Conservation (phyloP, 2,797 vertebrate species). For the Chloroceryle amazona region DNA sequence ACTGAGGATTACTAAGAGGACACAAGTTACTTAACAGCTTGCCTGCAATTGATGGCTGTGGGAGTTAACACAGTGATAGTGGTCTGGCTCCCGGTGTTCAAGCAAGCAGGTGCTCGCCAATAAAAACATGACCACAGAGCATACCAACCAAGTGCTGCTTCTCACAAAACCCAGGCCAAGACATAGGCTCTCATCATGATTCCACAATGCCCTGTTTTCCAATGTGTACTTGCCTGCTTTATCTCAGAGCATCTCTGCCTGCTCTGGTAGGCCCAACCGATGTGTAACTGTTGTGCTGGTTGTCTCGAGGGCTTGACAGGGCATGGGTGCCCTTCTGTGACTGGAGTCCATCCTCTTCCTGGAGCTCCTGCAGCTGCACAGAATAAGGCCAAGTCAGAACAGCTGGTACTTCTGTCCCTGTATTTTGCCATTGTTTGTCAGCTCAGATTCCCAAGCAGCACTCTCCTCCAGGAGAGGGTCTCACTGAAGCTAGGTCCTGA, state of each 20-base stretch:
- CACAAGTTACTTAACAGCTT: not conserved
- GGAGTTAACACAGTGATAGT: not conserved
- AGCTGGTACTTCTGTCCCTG: rapidly evolving
- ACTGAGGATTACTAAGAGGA: not conserved
- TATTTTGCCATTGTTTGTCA: not conserved
- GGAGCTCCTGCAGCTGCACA: not conserved
- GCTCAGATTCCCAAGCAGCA: not conserved
- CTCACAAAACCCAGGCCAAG: not conserved
- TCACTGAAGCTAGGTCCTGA: not conserved
- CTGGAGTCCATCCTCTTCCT: not conserved
- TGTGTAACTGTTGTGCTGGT: not conserved
- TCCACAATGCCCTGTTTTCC: not conserved
- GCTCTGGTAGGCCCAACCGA: not conserved
- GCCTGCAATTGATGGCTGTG: not conserved
- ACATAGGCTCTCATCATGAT: not conserved
- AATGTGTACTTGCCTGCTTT: not conserved
- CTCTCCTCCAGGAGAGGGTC: not conserved
- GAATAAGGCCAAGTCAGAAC: not conserved
- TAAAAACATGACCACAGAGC: not conserved
- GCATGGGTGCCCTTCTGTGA: rapidly evolving
- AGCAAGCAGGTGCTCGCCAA: not conserved
- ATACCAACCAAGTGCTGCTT: not conserved
- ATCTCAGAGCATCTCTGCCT: not conserved
- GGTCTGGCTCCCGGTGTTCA: not conserved
- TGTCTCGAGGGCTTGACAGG: not conserved